phyloP scores from a whole-genome alignment of 2,888 invertebrate species.

The Cartodere bifasciata region DNA sequence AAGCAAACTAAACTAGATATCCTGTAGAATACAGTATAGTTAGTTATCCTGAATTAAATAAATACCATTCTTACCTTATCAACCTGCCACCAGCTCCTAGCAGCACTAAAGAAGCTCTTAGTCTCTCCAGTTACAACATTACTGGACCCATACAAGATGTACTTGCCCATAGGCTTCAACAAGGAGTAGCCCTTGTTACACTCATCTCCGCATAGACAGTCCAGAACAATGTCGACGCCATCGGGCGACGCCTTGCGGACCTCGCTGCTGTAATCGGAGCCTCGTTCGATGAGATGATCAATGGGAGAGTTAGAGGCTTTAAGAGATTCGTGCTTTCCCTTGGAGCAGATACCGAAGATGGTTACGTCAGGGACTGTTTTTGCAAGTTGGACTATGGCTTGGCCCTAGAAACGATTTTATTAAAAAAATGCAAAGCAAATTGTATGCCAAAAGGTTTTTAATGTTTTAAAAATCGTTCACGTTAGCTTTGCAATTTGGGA shows the following conservation, averaged over 20 bases:
- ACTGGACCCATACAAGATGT: constrained; percentile 76
- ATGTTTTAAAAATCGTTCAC: too few relatives aligned
- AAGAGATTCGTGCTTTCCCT: constrained; percentile 73
- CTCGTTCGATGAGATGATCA: constrained; percentile 68
- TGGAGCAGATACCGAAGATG: constrained; percentile 75
- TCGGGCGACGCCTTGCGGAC: constrained; percentile 65
- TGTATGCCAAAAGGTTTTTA: too few relatives aligned
- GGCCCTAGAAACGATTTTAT: constrained; percentile 47
- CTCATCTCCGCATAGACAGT: constrained; percentile 81
- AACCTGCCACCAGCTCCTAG: too few relatives aligned
- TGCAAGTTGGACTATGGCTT: constrained; percentile 71
- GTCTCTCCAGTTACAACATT: constrained; percentile 85
- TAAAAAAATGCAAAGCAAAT: too few relatives aligned
- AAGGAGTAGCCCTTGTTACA: constrained; percentile 73
- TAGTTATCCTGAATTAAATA: too few relatives aligned
- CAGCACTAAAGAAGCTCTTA: constrained; percentile 82
- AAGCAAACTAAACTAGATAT: too few relatives aligned
- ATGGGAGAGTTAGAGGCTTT: constrained; percentile 55
- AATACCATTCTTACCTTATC: too few relatives aligned
- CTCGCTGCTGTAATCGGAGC: constrained; percentile 71
- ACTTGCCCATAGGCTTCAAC: constrained; percentile 79
- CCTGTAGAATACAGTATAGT: too few relatives aligned
- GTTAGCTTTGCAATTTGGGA: too few relatives aligned
- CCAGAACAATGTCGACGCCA: constrained; percentile 77
- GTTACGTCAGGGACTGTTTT: constrained; percentile 70